Conservation (phyloP, 1,140 invertebrate genomes). For the Conus ventricosus region DNA sequence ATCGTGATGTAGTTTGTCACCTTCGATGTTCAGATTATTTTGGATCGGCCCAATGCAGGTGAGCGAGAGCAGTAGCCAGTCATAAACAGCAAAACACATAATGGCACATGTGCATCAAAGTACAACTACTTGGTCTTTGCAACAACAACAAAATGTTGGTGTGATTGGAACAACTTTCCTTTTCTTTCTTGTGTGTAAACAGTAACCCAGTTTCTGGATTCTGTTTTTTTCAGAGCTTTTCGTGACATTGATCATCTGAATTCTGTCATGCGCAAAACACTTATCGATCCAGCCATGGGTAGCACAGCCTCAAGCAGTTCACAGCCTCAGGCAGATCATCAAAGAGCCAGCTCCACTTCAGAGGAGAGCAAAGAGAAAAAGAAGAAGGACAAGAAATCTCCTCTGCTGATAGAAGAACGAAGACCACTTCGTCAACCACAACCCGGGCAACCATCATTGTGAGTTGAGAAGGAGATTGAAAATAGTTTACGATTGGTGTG, state of each 20-base stretch:
- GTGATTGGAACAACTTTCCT: no score
- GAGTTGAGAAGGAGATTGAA: not conserved
- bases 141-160: no score
- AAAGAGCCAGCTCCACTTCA: constrained; percentile 19
- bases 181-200: no score
- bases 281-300: constrained; percentile 45
- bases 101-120: no score
- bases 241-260: constrained; percentile 15
- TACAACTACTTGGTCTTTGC: no score
- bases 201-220: no score
- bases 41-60: no score
- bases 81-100: no score
- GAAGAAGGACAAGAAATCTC: constrained; percentile 44
- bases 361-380: constrained; percentile 37
- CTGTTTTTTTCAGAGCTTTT: constrained; percentile 4
- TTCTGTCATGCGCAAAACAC: constrained; percentile 30
- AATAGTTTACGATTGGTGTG: not conserved
- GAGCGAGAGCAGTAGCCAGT: no score
- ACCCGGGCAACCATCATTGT: not conserved
- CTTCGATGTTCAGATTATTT: no score
- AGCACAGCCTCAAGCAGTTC: not conserved
- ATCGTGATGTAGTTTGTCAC: no score
- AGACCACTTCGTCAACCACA: not conserved
- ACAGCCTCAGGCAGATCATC: not conserved
- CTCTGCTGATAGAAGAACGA: not conserved